Percentiles rank a stretch among this genome's conserved stretches.
Evolutionary conservation across 2,113 vertebrate genomes (phyloP).

Genomic region (Corythornis madagascariensis): DNA sequence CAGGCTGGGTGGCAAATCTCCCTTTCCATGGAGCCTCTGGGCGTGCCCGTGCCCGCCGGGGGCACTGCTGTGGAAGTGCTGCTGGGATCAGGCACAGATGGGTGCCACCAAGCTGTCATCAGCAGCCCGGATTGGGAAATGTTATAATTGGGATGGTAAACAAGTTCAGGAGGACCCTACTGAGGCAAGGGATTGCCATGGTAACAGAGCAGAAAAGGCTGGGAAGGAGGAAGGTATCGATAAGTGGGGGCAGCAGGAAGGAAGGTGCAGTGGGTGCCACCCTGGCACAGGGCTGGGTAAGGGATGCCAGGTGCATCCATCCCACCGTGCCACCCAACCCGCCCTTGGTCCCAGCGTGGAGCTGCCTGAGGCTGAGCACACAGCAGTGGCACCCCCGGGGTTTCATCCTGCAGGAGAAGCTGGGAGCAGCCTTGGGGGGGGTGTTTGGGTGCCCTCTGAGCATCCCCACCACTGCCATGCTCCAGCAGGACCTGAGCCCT

Average conservation of each 20-base stretch:
- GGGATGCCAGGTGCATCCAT: too few relatives aligned
- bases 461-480: not conserved
- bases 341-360: rapidly evolving
- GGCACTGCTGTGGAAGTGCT: not conserved
- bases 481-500: too few relatives aligned
- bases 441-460: not conserved
- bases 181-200: slow-evolving; percentile 67
- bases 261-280: not conserved
- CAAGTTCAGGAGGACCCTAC: slow-evolving; percentile 65
- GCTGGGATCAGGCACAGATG: slow-evolving; percentile 62
- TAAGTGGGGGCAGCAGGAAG: not conserved
- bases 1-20: not conserved
- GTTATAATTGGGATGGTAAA: slow-evolving; percentile 68
- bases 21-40: not conserved
- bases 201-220: slow-evolving; percentile 64
- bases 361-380: rapidly evolving
- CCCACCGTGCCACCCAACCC: rapidly evolving
- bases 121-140: slow-evolving; percentile 40
- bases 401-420: not conserved
- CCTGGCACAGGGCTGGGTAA: not conserved
- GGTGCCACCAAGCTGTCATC: slow-evolving; percentile 59
- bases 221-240: slow-evolving; percentile 18
- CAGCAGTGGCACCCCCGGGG: rapidly evolving
- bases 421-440: not conserved
- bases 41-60: too few relatives aligned